Evolutionary conservation across 2,797 vertebrate species (phyloP).

Genomic region (Anguilla pacifica): DNA sequence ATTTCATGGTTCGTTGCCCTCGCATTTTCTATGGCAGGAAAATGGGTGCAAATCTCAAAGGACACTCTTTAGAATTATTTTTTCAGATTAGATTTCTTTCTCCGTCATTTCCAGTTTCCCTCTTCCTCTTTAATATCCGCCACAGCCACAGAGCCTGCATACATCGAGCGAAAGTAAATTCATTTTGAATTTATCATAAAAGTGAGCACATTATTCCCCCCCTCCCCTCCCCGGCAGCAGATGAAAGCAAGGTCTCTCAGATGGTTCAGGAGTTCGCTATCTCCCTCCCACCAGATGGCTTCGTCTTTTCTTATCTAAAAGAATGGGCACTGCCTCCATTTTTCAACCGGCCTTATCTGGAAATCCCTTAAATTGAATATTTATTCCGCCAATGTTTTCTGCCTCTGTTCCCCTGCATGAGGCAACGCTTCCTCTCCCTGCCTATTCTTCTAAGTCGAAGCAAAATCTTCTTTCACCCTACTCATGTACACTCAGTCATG

Average conservation of each 20-base stretch:
- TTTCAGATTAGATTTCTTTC: conserved; percentile 24
- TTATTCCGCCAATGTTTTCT: conserved; percentile 80
- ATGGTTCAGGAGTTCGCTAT: conserved; percentile 81
- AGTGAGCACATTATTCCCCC: conserved; percentile 68
- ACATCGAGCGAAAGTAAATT: conserved; percentile 66
- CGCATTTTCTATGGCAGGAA: conserved; percentile 11
- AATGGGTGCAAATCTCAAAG: conserved; percentile 15
- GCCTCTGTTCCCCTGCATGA: conserved; percentile 64
- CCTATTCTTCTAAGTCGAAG: conserved; percentile 61
- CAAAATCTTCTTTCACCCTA: conserved; percentile 59
- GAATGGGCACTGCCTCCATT: conserved; percentile 82
- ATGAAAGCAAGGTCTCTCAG: conserved; percentile 74
- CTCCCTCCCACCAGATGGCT: conserved; percentile 81
- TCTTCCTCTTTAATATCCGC: conserved; percentile 21
- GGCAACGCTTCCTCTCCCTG: neutral
- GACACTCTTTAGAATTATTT: conserved; percentile 16
- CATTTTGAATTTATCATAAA: conserved; percentile 76
- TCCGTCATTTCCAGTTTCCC: neutral
- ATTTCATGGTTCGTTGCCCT: conserved; percentile 12
- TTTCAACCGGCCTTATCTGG: conserved; percentile 81
- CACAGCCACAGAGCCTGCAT: conserved; percentile 14
- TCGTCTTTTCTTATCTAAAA: conserved; percentile 82
- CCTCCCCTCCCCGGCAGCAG: conserved; percentile 48
- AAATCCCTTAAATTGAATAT: conserved; percentile 87
- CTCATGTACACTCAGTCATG: conserved; percentile 59